Conservation (phyloP, 2,888 invertebrate species). For the Nomada hirtipes region DNA sequence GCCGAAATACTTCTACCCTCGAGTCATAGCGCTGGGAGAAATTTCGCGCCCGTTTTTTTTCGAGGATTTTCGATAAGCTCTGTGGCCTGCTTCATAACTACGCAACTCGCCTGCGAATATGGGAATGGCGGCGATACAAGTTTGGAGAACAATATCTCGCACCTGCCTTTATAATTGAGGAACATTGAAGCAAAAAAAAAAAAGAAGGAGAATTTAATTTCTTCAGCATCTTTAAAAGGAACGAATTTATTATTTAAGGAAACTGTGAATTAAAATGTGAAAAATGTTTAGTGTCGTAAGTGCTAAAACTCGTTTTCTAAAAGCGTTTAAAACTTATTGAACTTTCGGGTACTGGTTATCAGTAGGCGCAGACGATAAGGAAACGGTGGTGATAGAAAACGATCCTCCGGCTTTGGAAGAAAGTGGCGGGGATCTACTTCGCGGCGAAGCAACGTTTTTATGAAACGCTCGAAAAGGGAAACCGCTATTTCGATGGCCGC, state of each 20-base stretch:
- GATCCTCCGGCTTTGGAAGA: background rate
- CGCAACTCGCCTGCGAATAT: background rate
- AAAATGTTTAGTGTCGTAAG: too few species aligned
- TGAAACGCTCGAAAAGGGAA: background rate
- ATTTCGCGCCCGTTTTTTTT: constrained; percentile 2
- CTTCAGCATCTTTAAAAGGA: too few species aligned
- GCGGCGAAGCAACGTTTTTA: background rate
- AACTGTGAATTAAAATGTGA: too few species aligned
- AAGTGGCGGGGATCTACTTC: background rate
- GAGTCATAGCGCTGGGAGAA: background rate
- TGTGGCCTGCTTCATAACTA: background rate
- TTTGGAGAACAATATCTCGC: background rate
- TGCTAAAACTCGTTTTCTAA: too few species aligned
- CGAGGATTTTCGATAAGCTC: background rate
- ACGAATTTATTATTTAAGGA: too few species aligned
- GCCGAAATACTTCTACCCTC: background rate
- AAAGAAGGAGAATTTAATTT: too few species aligned
- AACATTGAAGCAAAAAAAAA: too few species aligned
- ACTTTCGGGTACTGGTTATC: too few species aligned
- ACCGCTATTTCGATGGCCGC: background rate
- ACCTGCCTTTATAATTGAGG: too few species aligned
- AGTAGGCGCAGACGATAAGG: too few species aligned
- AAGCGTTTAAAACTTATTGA: too few species aligned
- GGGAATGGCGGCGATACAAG: too few species aligned
- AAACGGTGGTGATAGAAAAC: background rate